These are phyloP conservation scores for Sipha maydis DNA, from an alignment of 2,888 invertebrate genomes.

Conservation along the genomic window DNA sequence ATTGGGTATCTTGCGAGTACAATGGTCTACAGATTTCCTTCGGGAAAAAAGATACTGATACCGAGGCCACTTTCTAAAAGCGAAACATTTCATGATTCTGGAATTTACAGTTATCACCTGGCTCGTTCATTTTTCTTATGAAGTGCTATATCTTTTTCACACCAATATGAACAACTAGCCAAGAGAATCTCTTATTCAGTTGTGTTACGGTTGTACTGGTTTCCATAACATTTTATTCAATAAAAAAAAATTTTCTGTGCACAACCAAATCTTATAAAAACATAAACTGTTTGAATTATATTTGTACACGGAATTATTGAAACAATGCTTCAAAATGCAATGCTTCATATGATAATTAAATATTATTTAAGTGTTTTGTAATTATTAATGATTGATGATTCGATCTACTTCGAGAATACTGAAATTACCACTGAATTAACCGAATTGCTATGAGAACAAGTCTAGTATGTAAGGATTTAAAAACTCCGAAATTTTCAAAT, in stretches of 20 bases:
- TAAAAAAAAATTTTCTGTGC: background rate
- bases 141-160: constrained; percentile 36
- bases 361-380: no score
- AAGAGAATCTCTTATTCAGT: constrained; percentile 14
- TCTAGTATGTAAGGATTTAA: no score
- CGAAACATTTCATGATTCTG: constrained; percentile 39
- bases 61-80: constrained; percentile 47
- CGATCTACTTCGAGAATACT: no score
- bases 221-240: background rate
- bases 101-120: constrained; percentile 52
- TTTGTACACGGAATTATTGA: no score
- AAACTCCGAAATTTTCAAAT: no score
- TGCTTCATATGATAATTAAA: no score
- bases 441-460: no score
- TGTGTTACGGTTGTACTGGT: background rate
- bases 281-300: background rate
- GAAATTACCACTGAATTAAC: no score
- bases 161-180: background rate
- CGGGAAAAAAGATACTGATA: constrained; percentile 38
- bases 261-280: background rate
- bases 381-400: no score
- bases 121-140: constrained; percentile 37
- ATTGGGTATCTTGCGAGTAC: constrained; percentile 11
- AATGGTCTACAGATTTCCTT: constrained; percentile 55
- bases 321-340: no score